Evolutionary conservation across 2,797 vertebrate species (phyloP).

Genomic region (Euphonia xanthogaster): DNA sequence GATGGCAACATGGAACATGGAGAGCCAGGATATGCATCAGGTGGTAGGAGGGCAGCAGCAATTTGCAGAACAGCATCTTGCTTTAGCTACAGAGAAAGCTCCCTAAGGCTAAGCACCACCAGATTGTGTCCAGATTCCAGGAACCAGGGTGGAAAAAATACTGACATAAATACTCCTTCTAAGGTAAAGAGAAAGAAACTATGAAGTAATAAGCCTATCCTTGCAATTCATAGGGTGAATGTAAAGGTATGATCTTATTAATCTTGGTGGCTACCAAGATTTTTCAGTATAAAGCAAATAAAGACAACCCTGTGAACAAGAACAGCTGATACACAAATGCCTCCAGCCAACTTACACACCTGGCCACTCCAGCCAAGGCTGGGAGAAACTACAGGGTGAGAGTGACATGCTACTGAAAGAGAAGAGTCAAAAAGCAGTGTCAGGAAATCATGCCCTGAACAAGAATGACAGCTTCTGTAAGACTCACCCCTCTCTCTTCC

Average conservation of each 20-base stretch:
- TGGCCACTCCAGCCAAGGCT: background rate
- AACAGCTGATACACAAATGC: background rate
- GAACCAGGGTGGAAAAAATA: background rate
- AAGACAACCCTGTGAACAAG: background rate
- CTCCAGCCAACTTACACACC: background rate
- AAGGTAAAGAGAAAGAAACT: background rate
- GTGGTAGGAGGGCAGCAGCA: background rate
- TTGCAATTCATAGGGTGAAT: background rate
- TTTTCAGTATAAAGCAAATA: background rate
- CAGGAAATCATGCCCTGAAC: background rate
- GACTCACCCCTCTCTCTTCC: conserved; percentile 93
- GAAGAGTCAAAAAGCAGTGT: background rate
- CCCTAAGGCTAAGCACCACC: background rate
- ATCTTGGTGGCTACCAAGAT: background rate
- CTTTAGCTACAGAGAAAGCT: background rate
- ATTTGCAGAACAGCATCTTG: background rate
- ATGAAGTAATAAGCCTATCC: background rate
- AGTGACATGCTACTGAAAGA: background rate
- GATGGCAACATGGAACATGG: background rate
- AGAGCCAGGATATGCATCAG: background rate
- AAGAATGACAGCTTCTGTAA: background rate
- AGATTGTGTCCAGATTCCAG: background rate
- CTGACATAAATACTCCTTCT: background rate
- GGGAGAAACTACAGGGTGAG: background rate
- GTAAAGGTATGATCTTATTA: background rate